Conservation (phyloP, 2,797 vertebrate species). For the Microctenopoma lineatum region DNA sequence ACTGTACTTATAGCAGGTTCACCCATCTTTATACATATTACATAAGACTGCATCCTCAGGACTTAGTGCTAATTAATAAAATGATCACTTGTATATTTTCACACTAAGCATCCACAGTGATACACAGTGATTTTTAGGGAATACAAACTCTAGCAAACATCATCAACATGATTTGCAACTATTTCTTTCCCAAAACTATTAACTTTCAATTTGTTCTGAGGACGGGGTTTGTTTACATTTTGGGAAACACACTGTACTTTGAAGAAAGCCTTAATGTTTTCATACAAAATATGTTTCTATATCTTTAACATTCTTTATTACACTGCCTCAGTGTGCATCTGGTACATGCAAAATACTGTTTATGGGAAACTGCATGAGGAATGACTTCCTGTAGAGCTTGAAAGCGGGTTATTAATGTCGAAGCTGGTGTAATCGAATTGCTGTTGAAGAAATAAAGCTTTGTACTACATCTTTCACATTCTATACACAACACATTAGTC, state of each 20-base stretch:
- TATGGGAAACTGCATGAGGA: slow-evolving; percentile 46
- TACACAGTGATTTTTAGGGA: slow-evolving; percentile 6
- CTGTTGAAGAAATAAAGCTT: slow-evolving; percentile 24
- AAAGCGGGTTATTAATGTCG: slow-evolving; percentile 45
- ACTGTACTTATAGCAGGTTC: too few species aligned
- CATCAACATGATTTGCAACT: slow-evolving; percentile 36
- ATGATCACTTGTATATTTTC: slow-evolving; percentile 22
- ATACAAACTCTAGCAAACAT: slow-evolving; percentile 1
- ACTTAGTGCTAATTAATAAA: slow-evolving; percentile 6
- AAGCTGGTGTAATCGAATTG: slow-evolving; percentile 25
- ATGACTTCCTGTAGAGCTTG: slow-evolving; percentile 41
- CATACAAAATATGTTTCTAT: slow-evolving; percentile 31
- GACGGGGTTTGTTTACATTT: slow-evolving; percentile 55
- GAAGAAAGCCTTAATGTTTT: slow-evolving; percentile 41
- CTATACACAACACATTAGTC: background rate
- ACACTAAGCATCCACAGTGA: slow-evolving; percentile 11
- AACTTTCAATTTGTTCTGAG: slow-evolving; percentile 49
- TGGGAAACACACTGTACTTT: slow-evolving; percentile 27
- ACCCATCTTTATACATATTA: background rate
- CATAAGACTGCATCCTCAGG: background rate
- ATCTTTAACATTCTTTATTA: slow-evolving; percentile 48
- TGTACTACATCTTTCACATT: slow-evolving; percentile 31
- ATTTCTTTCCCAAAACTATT: slow-evolving; percentile 36
- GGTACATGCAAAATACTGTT: slow-evolving; percentile 55
- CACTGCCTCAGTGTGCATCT: slow-evolving; percentile 30